Conservation (phyloP, 2,797 vertebrate genomes). For the Cynopterus sphinx region DNA sequence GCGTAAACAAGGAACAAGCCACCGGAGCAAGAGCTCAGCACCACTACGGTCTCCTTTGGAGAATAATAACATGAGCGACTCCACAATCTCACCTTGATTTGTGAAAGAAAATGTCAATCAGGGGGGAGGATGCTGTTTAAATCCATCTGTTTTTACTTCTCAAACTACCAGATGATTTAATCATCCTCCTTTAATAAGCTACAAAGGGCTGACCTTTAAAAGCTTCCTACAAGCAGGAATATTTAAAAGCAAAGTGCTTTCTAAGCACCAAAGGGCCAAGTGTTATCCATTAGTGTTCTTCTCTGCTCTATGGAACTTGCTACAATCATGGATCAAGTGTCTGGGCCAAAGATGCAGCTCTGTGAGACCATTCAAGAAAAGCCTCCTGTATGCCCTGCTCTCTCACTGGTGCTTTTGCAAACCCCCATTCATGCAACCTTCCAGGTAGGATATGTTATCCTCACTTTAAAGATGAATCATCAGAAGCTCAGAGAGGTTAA, state of each 20-base stretch:
- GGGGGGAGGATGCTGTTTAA: neutral
- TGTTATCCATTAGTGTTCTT: neutral
- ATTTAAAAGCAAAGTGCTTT: conserved; percentile 54
- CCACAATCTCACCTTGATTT: neutral
- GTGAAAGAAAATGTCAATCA: conserved; percentile 6
- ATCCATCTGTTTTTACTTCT: conserved; percentile 23
- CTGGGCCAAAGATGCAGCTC: neutral
- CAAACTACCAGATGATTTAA: conserved; percentile 63
- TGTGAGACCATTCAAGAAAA: neutral
- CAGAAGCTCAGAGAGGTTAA: neutral
- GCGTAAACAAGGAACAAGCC: conserved; percentile 46
- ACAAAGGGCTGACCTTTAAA: conserved; percentile 51
- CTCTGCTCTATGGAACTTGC: neutral
- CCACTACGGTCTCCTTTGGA: conserved; percentile 10
- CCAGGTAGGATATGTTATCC: neutral
- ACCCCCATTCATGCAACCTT: neutral
- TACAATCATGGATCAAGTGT: neutral
- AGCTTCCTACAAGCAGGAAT: conserved; percentile 30
- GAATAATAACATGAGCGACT: conserved; percentile 38
- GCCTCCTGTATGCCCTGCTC: neutral
- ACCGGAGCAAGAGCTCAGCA: neutral
- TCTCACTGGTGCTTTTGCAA: neutral
- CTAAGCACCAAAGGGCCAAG: neutral
- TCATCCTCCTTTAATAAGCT: conserved; percentile 60
- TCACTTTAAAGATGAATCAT: neutral